Percentiles rank a stretch among this genome's conserved stretches.
These are phyloP conservation scores for Microdon myrmicae DNA, from an alignment of 2,888 invertebrate genomes.

Conservation along the genomic window DNA sequence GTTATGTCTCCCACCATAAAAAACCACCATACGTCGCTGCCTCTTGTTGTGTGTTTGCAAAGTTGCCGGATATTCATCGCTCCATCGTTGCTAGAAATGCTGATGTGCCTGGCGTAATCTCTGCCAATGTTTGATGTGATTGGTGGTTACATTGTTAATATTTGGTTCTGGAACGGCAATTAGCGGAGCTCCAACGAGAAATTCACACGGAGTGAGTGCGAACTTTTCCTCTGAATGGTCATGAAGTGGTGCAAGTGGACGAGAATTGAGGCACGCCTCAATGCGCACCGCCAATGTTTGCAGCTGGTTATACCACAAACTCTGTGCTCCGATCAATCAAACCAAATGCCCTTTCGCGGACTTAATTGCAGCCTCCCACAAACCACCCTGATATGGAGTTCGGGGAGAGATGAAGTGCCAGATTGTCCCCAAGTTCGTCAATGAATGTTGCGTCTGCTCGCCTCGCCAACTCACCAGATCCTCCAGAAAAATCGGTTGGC, in stretches of 20 bases:
- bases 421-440: conserved; percentile 15
- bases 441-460: conserved; percentile 1
- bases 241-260: conserved; percentile 17
- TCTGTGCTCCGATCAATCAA: conserved; percentile 7
- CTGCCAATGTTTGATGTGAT: too few species aligned
- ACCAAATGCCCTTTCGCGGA: conserved; percentile 21
- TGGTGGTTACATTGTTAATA: too few species aligned
- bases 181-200: too few species aligned
- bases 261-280: conserved; percentile 24
- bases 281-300: conserved; percentile 14
- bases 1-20: too few species aligned
- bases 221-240: conserved; percentile 32
- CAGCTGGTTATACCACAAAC: conserved; percentile 12
- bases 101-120: too few species aligned
- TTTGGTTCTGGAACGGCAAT: too few species aligned
- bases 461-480: background rate
- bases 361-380: conserved; percentile 32
- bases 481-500: conserved; percentile 15
- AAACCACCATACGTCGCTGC: too few species aligned
- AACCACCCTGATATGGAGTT: conserved; percentile 20
- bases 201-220: conserved; percentile 30
- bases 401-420: conserved; percentile 26
- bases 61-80: too few species aligned
- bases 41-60: too few species aligned
- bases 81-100: too few species aligned